These are phyloP conservation scores for Trichogramma evanescens DNA, from an alignment of 2,888 invertebrate genomes.

Conservation along the genomic window DNA sequence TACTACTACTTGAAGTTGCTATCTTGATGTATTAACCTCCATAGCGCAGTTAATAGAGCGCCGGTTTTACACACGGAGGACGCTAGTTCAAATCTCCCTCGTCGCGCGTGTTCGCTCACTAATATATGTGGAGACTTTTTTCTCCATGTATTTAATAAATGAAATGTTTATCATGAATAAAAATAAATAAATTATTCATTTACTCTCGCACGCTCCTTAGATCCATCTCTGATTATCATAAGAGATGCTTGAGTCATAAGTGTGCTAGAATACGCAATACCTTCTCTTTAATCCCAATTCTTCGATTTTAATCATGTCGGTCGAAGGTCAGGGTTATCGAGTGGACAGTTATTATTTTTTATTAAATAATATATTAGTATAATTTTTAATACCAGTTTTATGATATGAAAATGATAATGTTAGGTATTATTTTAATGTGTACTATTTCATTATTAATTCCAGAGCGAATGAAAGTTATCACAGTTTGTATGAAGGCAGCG, in stretches of 20 bases:
- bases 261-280: slow-evolving; percentile 44
- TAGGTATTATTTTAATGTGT: not conserved
- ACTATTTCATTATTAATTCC: not conserved
- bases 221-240: slow-evolving; percentile 42
- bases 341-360: slow-evolving; percentile 4
- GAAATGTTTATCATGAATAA: no score
- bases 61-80: no score
- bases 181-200: no score
- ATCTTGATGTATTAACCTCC: no score
- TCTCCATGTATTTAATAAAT: no score
- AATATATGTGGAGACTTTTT: no score
- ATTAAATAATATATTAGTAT: not conserved
- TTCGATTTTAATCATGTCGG: slow-evolving; percentile 8
- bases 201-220: slow-evolving; percentile 41
- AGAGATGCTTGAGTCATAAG: slow-evolving; percentile 47
- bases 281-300: slow-evolving; percentile 33
- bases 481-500: slow-evolving; percentile 29
- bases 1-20: no score
- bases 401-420: not conserved
- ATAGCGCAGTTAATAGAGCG: no score
- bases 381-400: not conserved
- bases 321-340: slow-evolving; percentile 3
- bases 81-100: no score
- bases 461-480: slow-evolving; percentile 24
- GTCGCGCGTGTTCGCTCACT: no score